A percentile compares a stretch with the other conserved stretches of the same genome.
Conservation (phyloP, 2,797 vertebrate genomes). For the Neomorphus geoffroyi region DNA sequence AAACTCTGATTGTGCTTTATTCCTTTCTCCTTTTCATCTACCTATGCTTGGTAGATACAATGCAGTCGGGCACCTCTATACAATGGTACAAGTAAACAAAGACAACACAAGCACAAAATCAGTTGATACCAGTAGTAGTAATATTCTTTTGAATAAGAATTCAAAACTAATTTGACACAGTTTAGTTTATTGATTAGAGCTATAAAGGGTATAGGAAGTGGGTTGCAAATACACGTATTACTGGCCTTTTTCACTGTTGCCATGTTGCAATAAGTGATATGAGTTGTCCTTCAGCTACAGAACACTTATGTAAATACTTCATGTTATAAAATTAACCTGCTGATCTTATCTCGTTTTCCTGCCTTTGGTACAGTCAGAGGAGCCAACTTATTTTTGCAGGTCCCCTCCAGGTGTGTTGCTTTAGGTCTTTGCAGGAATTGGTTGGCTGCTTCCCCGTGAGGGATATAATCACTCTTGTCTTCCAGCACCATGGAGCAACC, state of each 20-base stretch:
- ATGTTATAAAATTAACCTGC: background rate
- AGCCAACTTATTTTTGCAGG: background rate
- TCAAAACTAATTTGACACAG: background rate
- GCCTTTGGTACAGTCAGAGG: background rate
- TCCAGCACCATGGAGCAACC: background rate
- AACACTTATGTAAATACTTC: background rate
- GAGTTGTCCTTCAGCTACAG: background rate
- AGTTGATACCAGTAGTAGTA: background rate
- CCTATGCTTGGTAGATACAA: background rate
- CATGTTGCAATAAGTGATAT: background rate
- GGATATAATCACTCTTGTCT: background rate
- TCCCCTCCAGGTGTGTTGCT: background rate
- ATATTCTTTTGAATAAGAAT: background rate
- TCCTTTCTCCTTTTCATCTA: background rate
- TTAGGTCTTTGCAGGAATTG: background rate
- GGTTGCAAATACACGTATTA: background rate
- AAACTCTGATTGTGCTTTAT: background rate
- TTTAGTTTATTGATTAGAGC: background rate
- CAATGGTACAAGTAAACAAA: background rate
- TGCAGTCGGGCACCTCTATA: background rate
- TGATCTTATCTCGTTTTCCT: background rate
- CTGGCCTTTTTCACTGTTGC: background rate
- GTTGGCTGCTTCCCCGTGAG: background rate
- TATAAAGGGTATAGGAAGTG: background rate
- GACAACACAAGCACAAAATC: background rate